Evolutionary conservation across 2,888 invertebrate species (phyloP), one percentile per base, ranked within the genome.

Genomic region (Ochropleura plecta): DNA sequence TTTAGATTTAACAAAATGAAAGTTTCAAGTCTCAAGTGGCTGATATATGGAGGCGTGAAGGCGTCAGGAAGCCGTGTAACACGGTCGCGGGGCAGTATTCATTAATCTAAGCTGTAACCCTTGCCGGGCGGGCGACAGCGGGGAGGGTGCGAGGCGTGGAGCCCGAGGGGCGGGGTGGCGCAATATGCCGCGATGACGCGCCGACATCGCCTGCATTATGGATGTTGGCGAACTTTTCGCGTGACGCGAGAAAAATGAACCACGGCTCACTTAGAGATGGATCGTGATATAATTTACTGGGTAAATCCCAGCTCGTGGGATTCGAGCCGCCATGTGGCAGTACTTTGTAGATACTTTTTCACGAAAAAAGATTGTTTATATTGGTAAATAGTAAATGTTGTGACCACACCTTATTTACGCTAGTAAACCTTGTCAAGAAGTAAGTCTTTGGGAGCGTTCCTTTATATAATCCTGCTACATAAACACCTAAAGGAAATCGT

Each of bases 211-310:
- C 90, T 96, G 94, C 95, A 96, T 96, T 96, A 96, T 96, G 95
- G 92, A 96, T 96, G 95, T 91, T 88, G 90, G 92, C 90, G 89
- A 95, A 95, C 92, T 94, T 94, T 91, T 84, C 92, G 91, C 92
- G 92, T 94, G 96, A 96, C 96, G 95, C 93, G 95, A 94, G 96
- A 96, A 96, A 96, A 96, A 96, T 96, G 96, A 96, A 95, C 94
- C 94, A 89, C 91, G 90, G 91, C 91, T 90, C 90, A 90, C 88
- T 88, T 88, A 82, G 85, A 90, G 93, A 95, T 92, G 92, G 93
- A 95, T 96, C 89, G 94, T 91, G 90, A 93, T 93, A 93, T 93
- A 91, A 94, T 93, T 92, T 91, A 94, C 93, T 93, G 85, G 78
- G 82, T 83, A 87, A 88, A 86, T 85, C 87, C 73, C 76, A 55